Conservation (phyloP, 2,113 vertebrate genomes). For the Apaloderma vittatum region DNA sequence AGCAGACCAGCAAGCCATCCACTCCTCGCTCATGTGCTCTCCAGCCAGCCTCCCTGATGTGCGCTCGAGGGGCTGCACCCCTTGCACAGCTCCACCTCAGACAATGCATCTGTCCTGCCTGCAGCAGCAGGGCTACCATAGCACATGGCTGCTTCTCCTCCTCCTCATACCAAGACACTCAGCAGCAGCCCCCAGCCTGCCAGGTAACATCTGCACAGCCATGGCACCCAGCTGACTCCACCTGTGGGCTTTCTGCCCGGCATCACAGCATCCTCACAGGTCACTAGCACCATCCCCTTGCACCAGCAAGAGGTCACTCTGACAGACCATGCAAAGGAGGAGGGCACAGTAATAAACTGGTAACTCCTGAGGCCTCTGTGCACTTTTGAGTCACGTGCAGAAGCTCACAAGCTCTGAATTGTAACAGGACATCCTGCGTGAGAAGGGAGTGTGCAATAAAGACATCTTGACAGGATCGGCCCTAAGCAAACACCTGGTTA, state of each 20-base stretch:
- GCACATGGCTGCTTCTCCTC: neutral
- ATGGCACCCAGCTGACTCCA: neutral
- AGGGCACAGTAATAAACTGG: neutral
- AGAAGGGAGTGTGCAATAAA: neutral
- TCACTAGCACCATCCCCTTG: neutral
- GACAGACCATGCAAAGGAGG: fast-evolving
- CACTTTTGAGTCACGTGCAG: fast-evolving
- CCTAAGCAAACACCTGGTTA: conserved; percentile 32
- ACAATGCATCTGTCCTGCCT: fast-evolving
- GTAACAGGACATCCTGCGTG: conserved; percentile 47
- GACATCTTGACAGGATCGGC: neutral
- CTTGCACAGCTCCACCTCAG: neutral
- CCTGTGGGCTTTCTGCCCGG: neutral
- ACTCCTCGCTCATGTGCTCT: fast-evolving
- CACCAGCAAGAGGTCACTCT: neutral
- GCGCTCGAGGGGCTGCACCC: neutral
- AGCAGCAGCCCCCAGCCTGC: neutral
- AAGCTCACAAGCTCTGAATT: neutral
- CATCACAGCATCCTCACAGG: neutral
- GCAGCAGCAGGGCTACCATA: neutral
- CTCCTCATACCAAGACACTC: neutral
- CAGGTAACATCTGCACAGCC: neutral
- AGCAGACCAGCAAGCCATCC: neutral
- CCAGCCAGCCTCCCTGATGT: neutral
- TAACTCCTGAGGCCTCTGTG: fast-evolving